A percentile compares a stretch with the other conserved stretches of the same genome.
Evolutionary conservation across 1,140 invertebrate species (phyloP).

Genomic region (Bombus terrestris): DNA sequence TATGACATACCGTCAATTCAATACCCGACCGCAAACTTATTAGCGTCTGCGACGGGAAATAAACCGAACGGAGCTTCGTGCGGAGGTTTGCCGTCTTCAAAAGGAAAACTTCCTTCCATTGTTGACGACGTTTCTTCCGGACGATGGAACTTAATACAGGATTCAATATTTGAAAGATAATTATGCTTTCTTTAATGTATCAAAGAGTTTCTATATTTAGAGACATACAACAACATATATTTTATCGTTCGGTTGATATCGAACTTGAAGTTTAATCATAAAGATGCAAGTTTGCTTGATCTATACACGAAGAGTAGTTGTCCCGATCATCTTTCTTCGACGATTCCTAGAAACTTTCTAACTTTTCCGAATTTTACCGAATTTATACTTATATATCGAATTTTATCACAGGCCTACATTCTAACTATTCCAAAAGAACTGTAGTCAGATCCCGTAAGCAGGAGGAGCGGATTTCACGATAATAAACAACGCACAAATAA

Average conservation of each 20-base stretch:
- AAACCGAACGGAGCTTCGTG: conserved; percentile 39
- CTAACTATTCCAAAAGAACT: background rate
- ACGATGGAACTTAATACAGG: too few relatives aligned
- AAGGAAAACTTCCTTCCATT: conserved; percentile 16
- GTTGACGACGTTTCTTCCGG: background rate
- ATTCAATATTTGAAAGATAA: too few relatives aligned
- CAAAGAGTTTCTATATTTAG: too few relatives aligned
- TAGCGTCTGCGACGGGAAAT: conserved; percentile 56
- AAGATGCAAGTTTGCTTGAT: too few relatives aligned
- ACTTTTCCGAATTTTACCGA: background rate
- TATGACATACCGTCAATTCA: conserved; percentile 60
- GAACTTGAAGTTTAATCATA: too few relatives aligned
- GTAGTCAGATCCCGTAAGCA: background rate
- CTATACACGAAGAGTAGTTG: too few relatives aligned
- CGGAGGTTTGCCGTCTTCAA: conserved; percentile 21
- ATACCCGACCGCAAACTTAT: conserved; percentile 67
- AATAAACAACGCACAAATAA: conserved; percentile 17
- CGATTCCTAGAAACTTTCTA: background rate
- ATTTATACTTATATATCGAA: background rate
- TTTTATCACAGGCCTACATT: background rate
- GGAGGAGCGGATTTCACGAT: background rate
- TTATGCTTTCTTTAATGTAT: too few relatives aligned
- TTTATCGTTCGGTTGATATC: too few relatives aligned
- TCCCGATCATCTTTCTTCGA: background rate
- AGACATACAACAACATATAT: too few relatives aligned